These are phyloP conservation scores for Crotalus viridis DNA, from an alignment of 2,113 vertebrate genomes.

Conservation along the genomic window DNA sequence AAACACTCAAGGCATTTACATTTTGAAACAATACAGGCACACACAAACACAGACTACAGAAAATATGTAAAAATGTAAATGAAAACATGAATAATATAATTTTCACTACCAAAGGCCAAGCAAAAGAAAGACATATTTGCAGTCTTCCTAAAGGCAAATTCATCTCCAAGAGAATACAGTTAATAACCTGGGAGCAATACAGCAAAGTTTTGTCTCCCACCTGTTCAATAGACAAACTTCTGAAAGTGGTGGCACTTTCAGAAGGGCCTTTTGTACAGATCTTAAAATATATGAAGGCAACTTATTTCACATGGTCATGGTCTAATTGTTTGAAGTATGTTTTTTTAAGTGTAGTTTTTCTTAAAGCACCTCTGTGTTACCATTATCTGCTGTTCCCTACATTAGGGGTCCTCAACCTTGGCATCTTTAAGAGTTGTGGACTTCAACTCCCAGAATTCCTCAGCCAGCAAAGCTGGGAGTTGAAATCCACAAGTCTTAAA, in stretches of 20 bases:
- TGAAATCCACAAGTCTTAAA: no score
- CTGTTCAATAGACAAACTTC: background rate
- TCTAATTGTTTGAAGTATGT: background rate
- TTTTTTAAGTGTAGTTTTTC: background rate
- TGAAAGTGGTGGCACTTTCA: background rate
- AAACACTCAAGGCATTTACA: background rate
- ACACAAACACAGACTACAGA: background rate
- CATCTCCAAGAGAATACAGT: background rate
- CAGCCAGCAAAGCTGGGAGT: no score
- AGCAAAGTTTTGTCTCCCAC: background rate
- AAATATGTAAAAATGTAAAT: background rate
- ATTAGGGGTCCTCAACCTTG: no score
- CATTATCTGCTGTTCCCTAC: background rate
- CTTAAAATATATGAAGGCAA: background rate
- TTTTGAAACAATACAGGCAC: background rate
- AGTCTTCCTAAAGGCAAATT: background rate
- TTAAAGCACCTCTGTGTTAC: background rate
- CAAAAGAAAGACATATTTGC: background rate
- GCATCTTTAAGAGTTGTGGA: no score
- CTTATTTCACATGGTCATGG: background rate
- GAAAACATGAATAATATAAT: background rate
- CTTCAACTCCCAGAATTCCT: no score
- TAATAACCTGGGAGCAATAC: background rate
- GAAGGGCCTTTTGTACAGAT: background rate
- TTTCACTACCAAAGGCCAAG: background rate